Evolutionary conservation across 2,888 invertebrate species (phyloP).

Genomic region (Cephus pulcher): DNA sequence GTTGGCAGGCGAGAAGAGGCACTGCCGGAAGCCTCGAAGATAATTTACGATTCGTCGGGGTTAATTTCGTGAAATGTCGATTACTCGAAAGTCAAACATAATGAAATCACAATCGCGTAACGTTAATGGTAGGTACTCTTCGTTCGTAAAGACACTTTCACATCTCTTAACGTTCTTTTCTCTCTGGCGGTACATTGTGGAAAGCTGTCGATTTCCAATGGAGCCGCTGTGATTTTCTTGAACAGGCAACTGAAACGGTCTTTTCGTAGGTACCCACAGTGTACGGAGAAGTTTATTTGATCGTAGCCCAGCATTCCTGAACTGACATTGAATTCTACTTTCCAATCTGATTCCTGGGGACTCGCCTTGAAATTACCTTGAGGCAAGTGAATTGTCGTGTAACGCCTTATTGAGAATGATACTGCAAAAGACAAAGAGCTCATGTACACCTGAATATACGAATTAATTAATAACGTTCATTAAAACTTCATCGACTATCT

Average conservation of each 20-base stretch:
- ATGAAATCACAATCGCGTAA: not conserved
- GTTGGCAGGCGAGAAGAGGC: not conserved
- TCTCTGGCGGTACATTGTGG: not conserved
- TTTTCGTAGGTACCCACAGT: not conserved
- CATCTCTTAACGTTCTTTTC: not conserved
- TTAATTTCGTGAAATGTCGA: not conserved
- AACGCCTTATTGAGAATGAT: not conserved
- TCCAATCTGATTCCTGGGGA: constrained; percentile 31
- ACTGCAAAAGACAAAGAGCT: not conserved
- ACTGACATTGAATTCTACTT: constrained; percentile 50
- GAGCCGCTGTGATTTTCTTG: not conserved
- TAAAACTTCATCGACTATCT: not conserved
- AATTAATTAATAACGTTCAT: not conserved
- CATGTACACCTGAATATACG: not conserved
- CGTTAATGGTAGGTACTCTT: not conserved
- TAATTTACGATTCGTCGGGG: not conserved
- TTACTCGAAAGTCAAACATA: not conserved
- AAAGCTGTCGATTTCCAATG: not conserved
- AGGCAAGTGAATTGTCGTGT: not conserved
- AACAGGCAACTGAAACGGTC: not conserved
- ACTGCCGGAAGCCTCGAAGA: not conserved
- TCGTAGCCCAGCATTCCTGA: constrained; percentile 15
- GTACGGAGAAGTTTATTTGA: not conserved
- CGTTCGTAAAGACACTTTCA: not conserved
- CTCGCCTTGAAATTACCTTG: constrained; percentile 3